phyloP scores from a whole-genome alignment of 2,113 vertebrate genomes.

The Geothlypis trichas region DNA sequence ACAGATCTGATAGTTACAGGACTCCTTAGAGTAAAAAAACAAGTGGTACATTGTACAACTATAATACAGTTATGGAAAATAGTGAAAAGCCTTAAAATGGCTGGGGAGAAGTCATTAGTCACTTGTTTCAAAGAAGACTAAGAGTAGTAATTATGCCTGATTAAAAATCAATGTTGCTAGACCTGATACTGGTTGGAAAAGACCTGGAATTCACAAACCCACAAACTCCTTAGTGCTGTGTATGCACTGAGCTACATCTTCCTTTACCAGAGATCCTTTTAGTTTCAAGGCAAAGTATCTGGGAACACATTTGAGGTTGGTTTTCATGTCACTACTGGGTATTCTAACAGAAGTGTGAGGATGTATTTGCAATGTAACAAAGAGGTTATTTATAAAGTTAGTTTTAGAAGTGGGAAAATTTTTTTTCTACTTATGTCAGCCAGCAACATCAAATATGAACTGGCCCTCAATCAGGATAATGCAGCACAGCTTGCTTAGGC shows the following conservation, averaged over 20 bases:
- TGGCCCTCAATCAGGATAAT: background rate
- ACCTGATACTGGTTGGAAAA: background rate
- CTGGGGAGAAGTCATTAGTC: background rate
- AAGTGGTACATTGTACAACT: background rate
- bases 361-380: background rate
- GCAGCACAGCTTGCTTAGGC: conserved; percentile 11
- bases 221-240: background rate
- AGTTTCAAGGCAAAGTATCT: background rate
- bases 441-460: background rate
- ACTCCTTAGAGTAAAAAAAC: background rate
- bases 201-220: background rate
- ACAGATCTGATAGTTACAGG: background rate
- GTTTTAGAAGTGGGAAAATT: background rate
- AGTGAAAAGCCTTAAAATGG: background rate
- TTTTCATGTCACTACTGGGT: background rate
- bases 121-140: background rate
- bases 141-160: background rate
- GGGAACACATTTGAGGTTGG: background rate
- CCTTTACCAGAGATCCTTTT: background rate
- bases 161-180: background rate
- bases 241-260: background rate
- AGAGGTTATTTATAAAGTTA: background rate
- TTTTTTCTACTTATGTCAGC: background rate
- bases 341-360: background rate
- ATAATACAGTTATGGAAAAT: background rate